Evolutionary conservation across 1,140 invertebrate genomes (phyloP).

Genomic region (Drosophila persimilis): DNA sequence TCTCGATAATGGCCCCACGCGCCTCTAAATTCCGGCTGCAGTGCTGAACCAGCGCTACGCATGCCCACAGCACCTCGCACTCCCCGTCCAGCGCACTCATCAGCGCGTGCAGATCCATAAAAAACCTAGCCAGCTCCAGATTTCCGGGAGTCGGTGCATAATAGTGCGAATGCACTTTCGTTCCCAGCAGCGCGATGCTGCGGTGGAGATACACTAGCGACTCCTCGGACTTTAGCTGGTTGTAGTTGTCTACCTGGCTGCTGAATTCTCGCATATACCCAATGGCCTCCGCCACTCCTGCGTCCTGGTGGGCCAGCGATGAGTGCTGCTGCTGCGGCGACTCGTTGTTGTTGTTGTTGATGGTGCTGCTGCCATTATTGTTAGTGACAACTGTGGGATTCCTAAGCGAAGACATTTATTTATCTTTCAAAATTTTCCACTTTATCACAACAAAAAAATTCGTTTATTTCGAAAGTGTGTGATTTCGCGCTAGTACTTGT

Average conservation of each 20-base stretch:
- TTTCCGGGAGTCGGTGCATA: conserved; percentile 54
- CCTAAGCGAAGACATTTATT: too few relatives aligned
- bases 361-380: too few relatives aligned
- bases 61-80: conserved; percentile 83
- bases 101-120: conserved; percentile 74
- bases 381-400: too few relatives aligned
- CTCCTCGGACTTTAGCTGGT: conserved; percentile 61
- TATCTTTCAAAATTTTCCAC: too few relatives aligned
- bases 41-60: conserved; percentile 84
- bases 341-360: conserved; percentile 46
- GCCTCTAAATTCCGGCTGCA: conserved; percentile 83
- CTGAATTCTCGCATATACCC: conserved; percentile 74
- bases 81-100: conserved; percentile 71
- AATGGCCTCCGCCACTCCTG: conserved; percentile 55
- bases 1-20: conserved; percentile 84
- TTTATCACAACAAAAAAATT: too few relatives aligned
- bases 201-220: conserved; percentile 66
- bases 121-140: conserved; percentile 71
- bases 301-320: conserved; percentile 32
- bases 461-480: too few relatives aligned
- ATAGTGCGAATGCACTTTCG: conserved; percentile 63
- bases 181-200: conserved; percentile 63
- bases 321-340: conserved; percentile 18
- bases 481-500: too few relatives aligned
- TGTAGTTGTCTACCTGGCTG: conserved; percentile 57